Evolutionary conservation across 92 coral and sea anemone genomes (phyloP).

Genomic region (Montipora capitata): DNA sequence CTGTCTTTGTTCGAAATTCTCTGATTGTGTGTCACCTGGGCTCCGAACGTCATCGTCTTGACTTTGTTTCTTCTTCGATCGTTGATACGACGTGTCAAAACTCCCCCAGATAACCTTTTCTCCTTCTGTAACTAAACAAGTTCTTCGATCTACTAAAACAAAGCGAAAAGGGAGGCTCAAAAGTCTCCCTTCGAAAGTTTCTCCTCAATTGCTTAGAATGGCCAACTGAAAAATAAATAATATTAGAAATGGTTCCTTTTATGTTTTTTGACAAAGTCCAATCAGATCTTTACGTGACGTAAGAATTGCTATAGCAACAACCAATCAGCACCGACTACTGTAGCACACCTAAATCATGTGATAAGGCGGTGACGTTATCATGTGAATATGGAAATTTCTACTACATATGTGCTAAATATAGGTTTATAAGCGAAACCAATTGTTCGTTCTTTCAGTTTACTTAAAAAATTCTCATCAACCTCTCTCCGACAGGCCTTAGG

Average conservation of each 20-base stretch:
- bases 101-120: background rate
- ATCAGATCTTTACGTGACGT: conserved; percentile 65
- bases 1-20: conserved; percentile 71
- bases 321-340: conserved; percentile 79
- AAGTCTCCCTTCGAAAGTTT: background rate
- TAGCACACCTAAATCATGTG: conserved; percentile 91
- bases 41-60: conserved; percentile 75
- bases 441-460: background rate
- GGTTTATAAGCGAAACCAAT: conserved; percentile 31
- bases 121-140: background rate
- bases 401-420: conserved; percentile 60
- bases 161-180: conserved; percentile 7
- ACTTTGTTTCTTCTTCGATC: conserved; percentile 12
- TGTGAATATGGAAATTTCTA: conserved; percentile 41
- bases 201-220: too few species aligned
- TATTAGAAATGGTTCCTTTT: background rate
- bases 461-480: conserved; percentile 17
- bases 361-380: conserved; percentile 60
- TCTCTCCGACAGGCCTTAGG: background rate
- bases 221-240: too few species aligned
- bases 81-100: conserved; percentile 1
- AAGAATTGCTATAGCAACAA: conserved; percentile 74
- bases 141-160: background rate
- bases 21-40: conserved; percentile 47
- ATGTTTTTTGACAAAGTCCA: conserved; percentile 24